Evolutionary conservation across 2,888 invertebrate species (phyloP), one percentile per base, ranked within the genome.

Genomic region (Neoscelio sp.): DNA sequence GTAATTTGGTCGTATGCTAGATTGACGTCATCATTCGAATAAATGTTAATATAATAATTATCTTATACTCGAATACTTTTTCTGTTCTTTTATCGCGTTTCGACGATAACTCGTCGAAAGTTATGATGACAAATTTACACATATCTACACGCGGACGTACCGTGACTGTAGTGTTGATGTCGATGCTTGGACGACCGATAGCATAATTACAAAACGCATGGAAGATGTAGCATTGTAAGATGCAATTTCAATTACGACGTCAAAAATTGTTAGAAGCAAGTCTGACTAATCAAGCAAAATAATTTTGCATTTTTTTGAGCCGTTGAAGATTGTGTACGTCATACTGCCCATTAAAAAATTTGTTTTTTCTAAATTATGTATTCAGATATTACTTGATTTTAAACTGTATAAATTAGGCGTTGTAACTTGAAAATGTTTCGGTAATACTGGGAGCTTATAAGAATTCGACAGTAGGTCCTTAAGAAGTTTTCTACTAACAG

Each of bases 111-210:
- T 54, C 67, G 52, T 48, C 6, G 52, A 60, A 58, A 44, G 54
- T 67, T 58, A 48, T 30, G 20, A 70, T 50, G 65, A 74, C 65
- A 68, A 79, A 70, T 74, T 74, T 64, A 65, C 71, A 50, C 58
- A 20, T 60, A 70, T 79, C 46, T 58, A 30, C 78, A 79, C 48
- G 78, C 74, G 50, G 74, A 64, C 70, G 58, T 78, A 74, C 70
- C 74, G 65, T 74, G 74, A 78, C 78, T 65, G 28, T 74, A 52
- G 33, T 68, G 28, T 18, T 44, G 65, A 77, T 65, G 46, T 23
- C 30, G 26, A 23, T 8, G 20, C 23, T 48, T 40, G 20, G 20
- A 46, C 58, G 40, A 40, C 35, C 54, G 48, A 60, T 70, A 56
- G 60, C 58, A 50, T 70, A 60, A 70, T 56, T 56, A 17, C 44